Conservation (phyloP, 2,113 vertebrate genomes). For the Corythornis madagascariensis region DNA sequence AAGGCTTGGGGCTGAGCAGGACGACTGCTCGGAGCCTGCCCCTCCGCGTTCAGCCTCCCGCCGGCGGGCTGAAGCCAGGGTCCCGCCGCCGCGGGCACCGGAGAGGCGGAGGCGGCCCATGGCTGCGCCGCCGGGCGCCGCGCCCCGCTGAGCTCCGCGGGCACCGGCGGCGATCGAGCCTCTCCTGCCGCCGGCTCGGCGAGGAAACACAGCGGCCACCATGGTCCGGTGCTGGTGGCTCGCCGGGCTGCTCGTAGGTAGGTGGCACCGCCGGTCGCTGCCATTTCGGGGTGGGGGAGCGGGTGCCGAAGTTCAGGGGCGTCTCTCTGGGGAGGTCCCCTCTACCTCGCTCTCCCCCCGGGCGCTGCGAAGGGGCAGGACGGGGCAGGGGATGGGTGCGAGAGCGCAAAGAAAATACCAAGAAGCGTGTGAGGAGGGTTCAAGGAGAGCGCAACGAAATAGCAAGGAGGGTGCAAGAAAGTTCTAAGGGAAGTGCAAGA, state of each 20-base stretch:
- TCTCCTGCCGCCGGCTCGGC: background rate
- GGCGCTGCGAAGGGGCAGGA: background rate
- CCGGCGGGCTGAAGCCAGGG: background rate
- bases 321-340: background rate
- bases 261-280: background rate
- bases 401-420: background rate
- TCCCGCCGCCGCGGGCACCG: constrained; percentile 20
- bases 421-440: background rate
- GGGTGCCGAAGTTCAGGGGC: background rate
- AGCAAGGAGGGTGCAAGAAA: background rate
- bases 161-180: background rate
- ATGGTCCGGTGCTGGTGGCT: constrained; percentile 57
- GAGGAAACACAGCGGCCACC: background rate
- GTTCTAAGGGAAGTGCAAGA: background rate
- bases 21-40: background rate
- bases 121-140: constrained; percentile 36
- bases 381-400: background rate
- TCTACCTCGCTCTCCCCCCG: background rate
- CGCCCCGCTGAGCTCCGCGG: constrained; percentile 41
- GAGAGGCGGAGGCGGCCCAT: constrained; percentile 8
- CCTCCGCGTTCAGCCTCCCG: background rate
- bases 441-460: background rate
- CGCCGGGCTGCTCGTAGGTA: constrained; percentile 59
- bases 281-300: background rate
- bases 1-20: background rate